These are phyloP conservation scores for Electrona antarctica DNA, from an alignment of 2,113 vertebrate genomes.

Conservation along the genomic window DNA sequence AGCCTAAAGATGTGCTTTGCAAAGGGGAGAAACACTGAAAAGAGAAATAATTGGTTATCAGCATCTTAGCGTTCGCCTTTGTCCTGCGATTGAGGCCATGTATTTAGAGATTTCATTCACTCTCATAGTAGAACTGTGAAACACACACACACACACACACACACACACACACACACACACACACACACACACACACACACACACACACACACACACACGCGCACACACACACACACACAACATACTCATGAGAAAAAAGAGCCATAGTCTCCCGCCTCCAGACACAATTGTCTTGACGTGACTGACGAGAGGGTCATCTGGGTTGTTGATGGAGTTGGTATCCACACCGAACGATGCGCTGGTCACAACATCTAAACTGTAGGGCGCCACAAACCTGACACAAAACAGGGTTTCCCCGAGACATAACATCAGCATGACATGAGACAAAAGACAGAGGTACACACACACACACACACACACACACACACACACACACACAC, in stretches of 20 bases:
- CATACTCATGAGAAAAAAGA: conserved; percentile 40
- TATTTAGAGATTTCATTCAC: no score
- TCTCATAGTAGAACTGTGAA: no score
- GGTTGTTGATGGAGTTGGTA: conserved; percentile 82
- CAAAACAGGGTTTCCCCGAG: background rate
- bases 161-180: no score
- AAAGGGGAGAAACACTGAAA: conserved; percentile 57
- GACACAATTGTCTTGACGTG: conserved; percentile 75
- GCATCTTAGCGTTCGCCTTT: no score
- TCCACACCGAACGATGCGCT: conserved; percentile 86
- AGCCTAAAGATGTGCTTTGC: background rate
- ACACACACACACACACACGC: no score
- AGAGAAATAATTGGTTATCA: background rate
- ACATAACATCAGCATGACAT: no score
- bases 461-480: no score
- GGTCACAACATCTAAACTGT: conserved; percentile 82
- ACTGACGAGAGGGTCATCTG: conserved; percentile 78
- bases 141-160: no score
- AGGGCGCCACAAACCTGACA: conserved; percentile 80
- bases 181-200: no score
- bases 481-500: no score
- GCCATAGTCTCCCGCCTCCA: conserved; percentile 37
- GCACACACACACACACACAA: background rate
- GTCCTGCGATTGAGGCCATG: no score
- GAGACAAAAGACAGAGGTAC: no score